phyloP scores from a whole-genome alignment of 2,888 invertebrate genomes.

The Drosophila putrida region DNA sequence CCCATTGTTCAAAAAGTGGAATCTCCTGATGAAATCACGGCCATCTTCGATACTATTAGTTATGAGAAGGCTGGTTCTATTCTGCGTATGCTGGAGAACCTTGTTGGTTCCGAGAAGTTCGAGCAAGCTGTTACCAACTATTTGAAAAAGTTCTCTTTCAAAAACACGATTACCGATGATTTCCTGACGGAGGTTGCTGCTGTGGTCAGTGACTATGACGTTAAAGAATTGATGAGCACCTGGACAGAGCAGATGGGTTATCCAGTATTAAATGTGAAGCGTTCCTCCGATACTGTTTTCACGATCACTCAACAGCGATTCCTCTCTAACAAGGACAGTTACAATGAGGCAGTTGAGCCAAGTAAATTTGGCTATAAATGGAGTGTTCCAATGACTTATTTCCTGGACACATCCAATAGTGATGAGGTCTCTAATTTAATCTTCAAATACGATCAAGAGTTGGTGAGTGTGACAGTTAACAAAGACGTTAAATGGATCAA shows the following conservation, averaged over 20 bases:
- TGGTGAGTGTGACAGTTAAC: slow-evolving; percentile 85
- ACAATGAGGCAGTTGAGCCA: slow-evolving; percentile 84
- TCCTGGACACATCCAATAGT: slow-evolving; percentile 89
- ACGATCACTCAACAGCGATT: slow-evolving; percentile 90
- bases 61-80: slow-evolving; percentile 96
- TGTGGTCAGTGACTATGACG: slow-evolving; percentile 86
- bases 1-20: slow-evolving; percentile 94
- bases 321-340: slow-evolving; percentile 88
- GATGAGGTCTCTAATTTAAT: slow-evolving; percentile 65
- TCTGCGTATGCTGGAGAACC: slow-evolving; percentile 94
- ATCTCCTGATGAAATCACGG: slow-evolving; percentile 95
- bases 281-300: slow-evolving; percentile 85
- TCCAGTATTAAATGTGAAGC: slow-evolving; percentile 89
- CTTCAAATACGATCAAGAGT: slow-evolving; percentile 71
- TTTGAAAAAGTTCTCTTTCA: slow-evolving; percentile 89
- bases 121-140: slow-evolving; percentile 90
- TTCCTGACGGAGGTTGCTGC: slow-evolving; percentile 88
- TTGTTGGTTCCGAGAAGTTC: slow-evolving; percentile 90
- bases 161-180: slow-evolving; percentile 93
- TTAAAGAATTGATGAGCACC: slow-evolving; percentile 91
- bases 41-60: slow-evolving; percentile 96
- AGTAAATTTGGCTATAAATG: slow-evolving; percentile 89
- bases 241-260: slow-evolving; percentile 95
- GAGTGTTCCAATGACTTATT: slow-evolving; percentile 93
- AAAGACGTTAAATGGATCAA: slow-evolving; percentile 90